Percentiles rank a stretch among this genome's conserved stretches.
Conservation (phyloP, 2,888 invertebrate species). For the Drepanosiphum platanoidis region DNA sequence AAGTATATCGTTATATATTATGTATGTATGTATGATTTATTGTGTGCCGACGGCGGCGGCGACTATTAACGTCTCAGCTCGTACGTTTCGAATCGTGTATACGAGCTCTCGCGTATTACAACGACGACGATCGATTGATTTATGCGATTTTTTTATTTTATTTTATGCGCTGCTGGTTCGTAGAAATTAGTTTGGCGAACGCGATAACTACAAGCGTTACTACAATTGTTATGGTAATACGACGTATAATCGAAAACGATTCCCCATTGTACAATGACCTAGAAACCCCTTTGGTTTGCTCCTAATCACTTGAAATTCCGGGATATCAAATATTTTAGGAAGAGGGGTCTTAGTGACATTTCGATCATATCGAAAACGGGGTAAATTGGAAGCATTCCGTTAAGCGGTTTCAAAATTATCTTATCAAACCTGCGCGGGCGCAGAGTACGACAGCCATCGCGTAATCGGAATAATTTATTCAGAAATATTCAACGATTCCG, state of each 20-base stretch:
- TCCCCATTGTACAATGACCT: not conserved
- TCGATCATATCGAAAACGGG: not conserved
- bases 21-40: not conserved
- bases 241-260: not conserved
- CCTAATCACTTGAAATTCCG: constrained; percentile 17
- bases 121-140: too few relatives aligned
- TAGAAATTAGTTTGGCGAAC: not conserved
- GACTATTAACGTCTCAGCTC: too few relatives aligned
- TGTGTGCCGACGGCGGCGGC: not conserved
- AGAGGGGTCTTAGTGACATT: not conserved
- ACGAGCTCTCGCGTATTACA: too few relatives aligned
- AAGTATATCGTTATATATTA: too few relatives aligned
- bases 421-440: not conserved
- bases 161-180: too few relatives aligned
- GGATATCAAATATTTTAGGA: not conserved
- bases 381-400: not conserved
- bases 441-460: too few relatives aligned
- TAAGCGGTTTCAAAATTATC: constrained; percentile 11
- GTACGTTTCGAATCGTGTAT: too few relatives aligned
- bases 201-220: not conserved
- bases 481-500: too few relatives aligned
- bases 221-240: constrained; percentile 10
- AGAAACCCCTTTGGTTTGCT: not conserved
- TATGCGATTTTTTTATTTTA: too few relatives aligned
- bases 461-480: too few relatives aligned